phyloP scores from a whole-genome alignment of 2,888 invertebrate genomes.

The Ceraclea dissimilis region DNA sequence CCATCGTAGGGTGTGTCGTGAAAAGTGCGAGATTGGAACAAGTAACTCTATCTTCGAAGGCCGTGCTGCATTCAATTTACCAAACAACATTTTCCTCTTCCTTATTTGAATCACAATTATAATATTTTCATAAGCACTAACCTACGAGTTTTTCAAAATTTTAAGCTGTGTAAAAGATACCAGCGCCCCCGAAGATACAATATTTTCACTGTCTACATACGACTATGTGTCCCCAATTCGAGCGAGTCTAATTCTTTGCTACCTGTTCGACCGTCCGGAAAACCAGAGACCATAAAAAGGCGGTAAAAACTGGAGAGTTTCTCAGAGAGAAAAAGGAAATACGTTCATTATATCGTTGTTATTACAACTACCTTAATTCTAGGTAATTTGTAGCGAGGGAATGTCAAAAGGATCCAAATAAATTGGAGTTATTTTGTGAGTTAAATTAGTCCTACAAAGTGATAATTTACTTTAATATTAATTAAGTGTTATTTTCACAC shows the following conservation, averaged over 20 bases:
- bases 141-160: too few species aligned
- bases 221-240: not conserved
- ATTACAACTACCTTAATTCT: not conserved
- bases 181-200: not conserved
- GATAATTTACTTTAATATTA: too few species aligned
- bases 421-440: too few species aligned
- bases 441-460: too few species aligned
- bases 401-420: not conserved
- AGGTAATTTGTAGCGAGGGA: not conserved
- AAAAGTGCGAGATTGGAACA: too few species aligned
- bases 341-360: not conserved
- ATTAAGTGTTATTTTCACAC: too few species aligned
- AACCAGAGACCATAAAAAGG: constrained; percentile 19
- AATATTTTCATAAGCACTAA: too few species aligned
- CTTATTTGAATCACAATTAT: too few species aligned
- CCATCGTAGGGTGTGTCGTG: too few species aligned
- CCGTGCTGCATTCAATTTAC: too few species aligned
- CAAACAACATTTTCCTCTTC: too few species aligned
- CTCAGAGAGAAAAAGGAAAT: not conserved
- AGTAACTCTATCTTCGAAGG: too few species aligned
- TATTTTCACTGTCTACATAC: not conserved
- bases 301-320: not conserved
- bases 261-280: constrained; percentile 14
- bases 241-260: not conserved
- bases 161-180: not conserved